Conservation (phyloP, 2,797 vertebrate species). For the Oreochromis mossambicus region DNA sequence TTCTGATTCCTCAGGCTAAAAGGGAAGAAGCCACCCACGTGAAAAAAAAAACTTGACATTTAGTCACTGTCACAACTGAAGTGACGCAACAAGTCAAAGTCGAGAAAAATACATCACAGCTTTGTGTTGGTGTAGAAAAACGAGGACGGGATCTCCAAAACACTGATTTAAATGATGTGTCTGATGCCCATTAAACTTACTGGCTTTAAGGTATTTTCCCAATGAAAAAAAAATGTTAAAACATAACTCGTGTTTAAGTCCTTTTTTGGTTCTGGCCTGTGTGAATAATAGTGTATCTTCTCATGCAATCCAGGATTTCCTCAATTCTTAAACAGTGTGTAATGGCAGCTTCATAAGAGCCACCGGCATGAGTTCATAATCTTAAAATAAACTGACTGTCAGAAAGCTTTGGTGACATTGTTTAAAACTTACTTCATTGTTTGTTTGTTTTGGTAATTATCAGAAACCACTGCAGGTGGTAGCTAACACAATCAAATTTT, state of each 20-base stretch:
- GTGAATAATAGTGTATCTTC: not conserved
- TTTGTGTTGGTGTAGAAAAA: not conserved
- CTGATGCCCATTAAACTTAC: not conserved
- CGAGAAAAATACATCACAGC: not conserved
- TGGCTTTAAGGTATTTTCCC: not conserved
- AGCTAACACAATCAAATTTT: not conserved
- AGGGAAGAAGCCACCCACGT: not conserved
- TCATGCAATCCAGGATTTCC: not conserved
- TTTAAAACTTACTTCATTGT: not conserved
- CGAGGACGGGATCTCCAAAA: not conserved
- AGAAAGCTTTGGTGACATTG: not conserved
- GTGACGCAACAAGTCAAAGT: not conserved
- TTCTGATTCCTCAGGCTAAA: not conserved
- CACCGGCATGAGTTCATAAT: not conserved
- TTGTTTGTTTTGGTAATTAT: not conserved
- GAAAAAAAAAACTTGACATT: not conserved
- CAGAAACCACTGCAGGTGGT: not conserved
- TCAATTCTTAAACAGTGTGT: not conserved
- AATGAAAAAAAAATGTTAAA: not conserved
- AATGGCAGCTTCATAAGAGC: not conserved
- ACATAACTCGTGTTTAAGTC: not conserved
- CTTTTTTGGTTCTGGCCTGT: not conserved
- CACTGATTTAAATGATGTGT: not conserved
- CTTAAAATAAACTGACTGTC: not conserved
- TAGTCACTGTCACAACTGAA: not conserved